phyloP scores from a whole-genome alignment of 64 coral and sea anemone species.

The Dendronephthya gigantea region DNA sequence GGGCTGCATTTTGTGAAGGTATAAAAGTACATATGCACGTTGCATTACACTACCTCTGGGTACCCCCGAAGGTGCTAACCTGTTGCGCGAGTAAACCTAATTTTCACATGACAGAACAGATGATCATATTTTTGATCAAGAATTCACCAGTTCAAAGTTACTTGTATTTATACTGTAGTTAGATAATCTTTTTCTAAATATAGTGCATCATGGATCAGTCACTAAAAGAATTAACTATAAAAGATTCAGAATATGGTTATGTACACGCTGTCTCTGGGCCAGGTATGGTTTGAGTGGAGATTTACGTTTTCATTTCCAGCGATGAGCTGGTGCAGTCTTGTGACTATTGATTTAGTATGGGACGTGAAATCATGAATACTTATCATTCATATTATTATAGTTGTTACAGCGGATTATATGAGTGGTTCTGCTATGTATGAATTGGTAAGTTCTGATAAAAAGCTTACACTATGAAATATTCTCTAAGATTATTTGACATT shows the following conservation, averaged over 20 bases:
- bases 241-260: conserved; percentile 93
- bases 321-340: not conserved
- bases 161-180: not conserved
- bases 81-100: not conserved
- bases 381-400: conserved; percentile 36
- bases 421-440: conserved; percentile 98
- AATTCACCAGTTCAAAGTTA: not conserved
- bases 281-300: conserved; percentile 39
- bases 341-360: too few species aligned
- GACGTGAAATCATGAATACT: too few species aligned
- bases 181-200: not conserved
- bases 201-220: conserved; percentile 45
- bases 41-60: too few species aligned
- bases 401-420: conserved; percentile 96
- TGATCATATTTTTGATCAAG: not conserved
- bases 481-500: not conserved
- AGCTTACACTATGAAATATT: not conserved
- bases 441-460: conserved; percentile 51
- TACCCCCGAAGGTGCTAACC: too few species aligned
- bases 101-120: not conserved
- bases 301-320: not conserved
- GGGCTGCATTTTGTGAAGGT: too few species aligned
- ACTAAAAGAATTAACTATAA: conserved; percentile 61
- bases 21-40: too few species aligned
- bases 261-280: conserved; percentile 92